phyloP scores from a whole-genome alignment of 2,888 invertebrate genomes.

The Papilio gigon region DNA sequence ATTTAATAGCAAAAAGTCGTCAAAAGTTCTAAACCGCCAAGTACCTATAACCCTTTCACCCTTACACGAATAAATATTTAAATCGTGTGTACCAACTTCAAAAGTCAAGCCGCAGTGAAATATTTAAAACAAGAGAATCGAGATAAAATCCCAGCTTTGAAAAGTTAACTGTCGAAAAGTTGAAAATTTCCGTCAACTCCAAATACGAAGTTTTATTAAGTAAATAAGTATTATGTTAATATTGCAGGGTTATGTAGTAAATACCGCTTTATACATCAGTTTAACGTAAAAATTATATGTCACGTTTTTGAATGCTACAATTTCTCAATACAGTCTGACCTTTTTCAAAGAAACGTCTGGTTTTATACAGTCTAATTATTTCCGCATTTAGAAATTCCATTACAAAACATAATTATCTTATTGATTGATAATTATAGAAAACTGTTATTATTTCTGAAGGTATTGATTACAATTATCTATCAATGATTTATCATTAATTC shows the following conservation, averaged over 20 bases:
- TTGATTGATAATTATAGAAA: neutral
- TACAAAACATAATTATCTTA: neutral
- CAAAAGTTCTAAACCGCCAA: slow-evolving; percentile 14
- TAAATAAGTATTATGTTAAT: slow-evolving; percentile 37
- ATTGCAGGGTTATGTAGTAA: slow-evolving; percentile 2
- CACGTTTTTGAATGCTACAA: no score
- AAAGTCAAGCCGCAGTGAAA: slow-evolving; percentile 30
- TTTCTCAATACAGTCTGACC: neutral
- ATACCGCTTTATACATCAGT: no score
- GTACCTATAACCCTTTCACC: slow-evolving; percentile 21
- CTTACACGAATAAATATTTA: slow-evolving; percentile 34
- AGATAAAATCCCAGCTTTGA: slow-evolving; percentile 39
- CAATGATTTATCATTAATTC: no score
- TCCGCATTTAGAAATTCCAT: slow-evolving; percentile 16
- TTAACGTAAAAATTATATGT: no score
- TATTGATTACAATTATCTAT: neutral
- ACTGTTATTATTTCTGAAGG: neutral
- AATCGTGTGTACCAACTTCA: slow-evolving; percentile 11
- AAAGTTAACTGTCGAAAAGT: slow-evolving; percentile 35
- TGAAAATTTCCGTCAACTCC: slow-evolving; percentile 29
- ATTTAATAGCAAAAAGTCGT: neutral
- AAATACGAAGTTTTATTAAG: slow-evolving; percentile 34
- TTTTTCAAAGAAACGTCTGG: neutral
- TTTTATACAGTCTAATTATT: slow-evolving; percentile 11
- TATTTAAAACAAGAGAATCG: slow-evolving; percentile 35